phyloP scores from a whole-genome alignment of 2,113 vertebrate genomes.

The Lasiurus cinereus region DNA sequence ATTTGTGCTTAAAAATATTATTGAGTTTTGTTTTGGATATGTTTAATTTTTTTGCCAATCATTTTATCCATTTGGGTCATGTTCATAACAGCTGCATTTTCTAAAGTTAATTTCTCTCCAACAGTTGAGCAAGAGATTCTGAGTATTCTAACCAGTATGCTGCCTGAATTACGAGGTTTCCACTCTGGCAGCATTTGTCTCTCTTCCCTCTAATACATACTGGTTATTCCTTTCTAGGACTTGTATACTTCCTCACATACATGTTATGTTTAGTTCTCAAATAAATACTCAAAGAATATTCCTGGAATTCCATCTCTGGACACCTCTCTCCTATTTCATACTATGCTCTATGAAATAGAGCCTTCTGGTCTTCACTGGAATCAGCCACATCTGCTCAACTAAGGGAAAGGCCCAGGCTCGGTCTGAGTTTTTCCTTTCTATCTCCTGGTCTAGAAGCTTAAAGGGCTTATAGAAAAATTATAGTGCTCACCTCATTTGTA shows the following conservation, averaged over 20 bases:
- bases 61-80: not conserved
- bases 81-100: not conserved
- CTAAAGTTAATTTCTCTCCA: not conserved
- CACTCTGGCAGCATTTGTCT: not conserved
- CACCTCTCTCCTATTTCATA: not conserved
- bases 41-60: not conserved
- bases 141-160: not conserved
- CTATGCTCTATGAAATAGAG: not conserved
- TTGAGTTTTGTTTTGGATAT: not conserved
- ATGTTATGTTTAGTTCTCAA: not conserved
- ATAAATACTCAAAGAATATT: not conserved
- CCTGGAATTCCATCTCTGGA: not conserved
- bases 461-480: not conserved
- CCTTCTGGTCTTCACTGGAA: not conserved
- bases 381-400: not conserved
- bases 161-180: not conserved
- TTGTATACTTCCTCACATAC: not conserved
- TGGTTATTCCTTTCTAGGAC: not conserved
- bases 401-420: not conserved
- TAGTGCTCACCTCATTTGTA: not conserved
- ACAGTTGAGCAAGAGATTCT: not conserved
- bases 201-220: not conserved
- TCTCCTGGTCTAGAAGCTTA: not conserved
- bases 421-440: not conserved
- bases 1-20: not conserved